phyloP scores from a whole-genome alignment of 2,888 invertebrate genomes.

The Stenodema calcarata region DNA sequence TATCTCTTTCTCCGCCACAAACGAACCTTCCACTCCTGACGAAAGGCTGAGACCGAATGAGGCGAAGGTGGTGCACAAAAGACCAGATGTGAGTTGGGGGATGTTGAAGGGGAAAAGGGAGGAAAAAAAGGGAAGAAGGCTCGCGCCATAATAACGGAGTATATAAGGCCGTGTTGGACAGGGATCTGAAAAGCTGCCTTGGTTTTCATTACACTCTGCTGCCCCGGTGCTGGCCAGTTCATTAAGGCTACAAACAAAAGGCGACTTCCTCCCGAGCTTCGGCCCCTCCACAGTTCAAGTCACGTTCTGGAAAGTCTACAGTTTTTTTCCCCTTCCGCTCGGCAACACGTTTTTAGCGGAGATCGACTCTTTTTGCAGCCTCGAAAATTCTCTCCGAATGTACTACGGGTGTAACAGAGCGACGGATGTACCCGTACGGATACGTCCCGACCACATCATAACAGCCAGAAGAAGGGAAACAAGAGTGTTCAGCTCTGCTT shows the following conservation, averaged over 20 bases:
- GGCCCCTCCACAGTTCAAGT: neutral
- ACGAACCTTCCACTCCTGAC: too few species aligned
- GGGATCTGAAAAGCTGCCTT: conserved; percentile 8
- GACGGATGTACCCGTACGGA: too few species aligned
- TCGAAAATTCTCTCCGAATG: neutral
- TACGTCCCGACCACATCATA: too few species aligned
- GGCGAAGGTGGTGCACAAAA: neutral
- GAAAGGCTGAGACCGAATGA: neutral
- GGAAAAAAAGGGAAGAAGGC: neutral
- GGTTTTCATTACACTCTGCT: conserved; percentile 20
- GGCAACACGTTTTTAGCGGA: neutral
- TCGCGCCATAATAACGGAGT: neutral
- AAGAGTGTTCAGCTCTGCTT: too few species aligned
- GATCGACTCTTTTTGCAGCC: neutral
- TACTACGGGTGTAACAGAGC: too few species aligned
- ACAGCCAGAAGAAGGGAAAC: too few species aligned
- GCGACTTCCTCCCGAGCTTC: neutral
- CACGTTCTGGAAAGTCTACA: neutral
- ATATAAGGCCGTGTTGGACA: neutral
- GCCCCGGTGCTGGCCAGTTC: neutral
- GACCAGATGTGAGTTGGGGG: neutral
- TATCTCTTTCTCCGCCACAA: too few species aligned
- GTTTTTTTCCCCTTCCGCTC: neutral
- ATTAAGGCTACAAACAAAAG: conserved; percentile 22
- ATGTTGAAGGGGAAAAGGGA: neutral